Conservation (phyloP, 2,797 vertebrate genomes). For the Sebastes baramenuke region DNA sequence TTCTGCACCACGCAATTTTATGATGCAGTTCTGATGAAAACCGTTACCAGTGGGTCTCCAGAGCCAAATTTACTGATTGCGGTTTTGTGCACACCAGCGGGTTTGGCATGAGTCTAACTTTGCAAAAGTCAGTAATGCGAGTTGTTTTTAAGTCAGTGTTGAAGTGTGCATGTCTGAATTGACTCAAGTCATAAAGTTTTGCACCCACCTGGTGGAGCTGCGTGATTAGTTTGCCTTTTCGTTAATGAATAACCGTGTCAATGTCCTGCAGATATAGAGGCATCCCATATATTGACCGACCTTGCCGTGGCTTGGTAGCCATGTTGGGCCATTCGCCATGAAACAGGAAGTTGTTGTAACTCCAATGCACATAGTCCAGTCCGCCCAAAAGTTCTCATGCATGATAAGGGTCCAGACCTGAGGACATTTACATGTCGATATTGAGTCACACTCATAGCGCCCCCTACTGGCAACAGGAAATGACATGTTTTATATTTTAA, state of each 20-base stretch:
- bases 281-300: not conserved
- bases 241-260: not conserved
- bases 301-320: no score
- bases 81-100: conserved; percentile 31
- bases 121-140: not conserved
- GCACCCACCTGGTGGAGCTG: not conserved
- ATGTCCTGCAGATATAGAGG: not conserved
- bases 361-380: no score
- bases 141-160: not conserved
- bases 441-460: no score
- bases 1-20: conserved; percentile 20
- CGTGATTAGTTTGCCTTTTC: not conserved
- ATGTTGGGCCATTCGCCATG: no score
- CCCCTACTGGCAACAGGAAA: no score
- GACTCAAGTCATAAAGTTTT: not conserved
- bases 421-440: no score
- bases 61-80: conserved; percentile 43
- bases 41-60: conserved; percentile 13
- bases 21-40: conserved; percentile 47
- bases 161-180: not conserved
- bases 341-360: no score
- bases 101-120: conserved; percentile 14
- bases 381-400: no score
- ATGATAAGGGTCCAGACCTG: no score
- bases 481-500: no score